Evolutionary conservation across 2,888 invertebrate genomes (phyloP), one percentile per base, ranked within the genome.

Genomic region (Cephalotes varians): DNA sequence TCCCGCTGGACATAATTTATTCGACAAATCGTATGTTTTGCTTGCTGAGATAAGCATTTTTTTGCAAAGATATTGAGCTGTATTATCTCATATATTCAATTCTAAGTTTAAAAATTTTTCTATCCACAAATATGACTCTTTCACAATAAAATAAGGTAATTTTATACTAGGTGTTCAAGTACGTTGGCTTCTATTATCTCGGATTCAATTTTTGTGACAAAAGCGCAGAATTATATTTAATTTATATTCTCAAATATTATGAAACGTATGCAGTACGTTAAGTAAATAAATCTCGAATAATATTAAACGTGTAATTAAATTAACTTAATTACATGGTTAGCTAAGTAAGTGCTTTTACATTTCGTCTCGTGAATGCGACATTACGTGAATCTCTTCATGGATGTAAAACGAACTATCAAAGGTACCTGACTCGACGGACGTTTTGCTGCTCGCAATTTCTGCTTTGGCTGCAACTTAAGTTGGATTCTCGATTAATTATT

Each of bases 401-500:
- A n/a, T 40, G 25, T n/a, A 65, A 67, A 73, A 64, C 28, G 56
- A 47, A 60, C 60, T 77, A 64, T 82, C 51, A 49, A 37, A 37
- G 28, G 58, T 67, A 49, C 60, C 58, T 77, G 82, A 25, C 67
- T 65, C 44, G 49, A 34, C 10, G 25, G 49, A 34, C 10, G 25
- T 28, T 40, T 51, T 25, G 51, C 37, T 34, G 51, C 40, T 64
- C 71, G 49, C 44, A 67, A 49, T 49, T 69, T 25, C 12, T 40
- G 51, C 34, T 15, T 56, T 37, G 51, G 34, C 72, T 49, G 49
- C 31, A 12, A 71, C 72, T 60, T 72, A 79, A 85, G 79, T 81
- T 83, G 64, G 49, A 71, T 85, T 37, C 71, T 80, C 34, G 64
- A 85, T 87, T 82, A 88, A 87, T 85, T 88, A 87, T 85, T 85